These are phyloP conservation scores for Hyles euphorbiae DNA, from an alignment of 1,140 invertebrate genomes.

Conservation along the genomic window DNA sequence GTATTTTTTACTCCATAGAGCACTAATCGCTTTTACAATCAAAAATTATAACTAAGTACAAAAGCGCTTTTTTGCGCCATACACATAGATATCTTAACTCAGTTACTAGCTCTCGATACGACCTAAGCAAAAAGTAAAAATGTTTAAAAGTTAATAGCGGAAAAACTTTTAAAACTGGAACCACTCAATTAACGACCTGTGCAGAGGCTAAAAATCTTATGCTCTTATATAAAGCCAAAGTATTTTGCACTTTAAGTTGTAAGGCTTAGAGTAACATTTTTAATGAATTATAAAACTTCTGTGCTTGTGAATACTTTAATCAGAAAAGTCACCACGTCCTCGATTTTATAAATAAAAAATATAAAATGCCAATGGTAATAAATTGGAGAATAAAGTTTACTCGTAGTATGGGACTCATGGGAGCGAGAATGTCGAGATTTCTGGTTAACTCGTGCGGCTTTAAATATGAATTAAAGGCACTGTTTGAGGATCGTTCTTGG, in stretches of 20 bases:
- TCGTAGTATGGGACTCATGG: no score
- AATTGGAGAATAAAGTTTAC: slow-evolving; percentile 3
- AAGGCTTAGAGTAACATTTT: background rate
- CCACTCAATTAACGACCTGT: slow-evolving; percentile 15
- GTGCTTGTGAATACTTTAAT: slow-evolving; percentile 1
- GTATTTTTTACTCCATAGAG: no score
- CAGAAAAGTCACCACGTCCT: background rate
- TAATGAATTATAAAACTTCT: background rate
- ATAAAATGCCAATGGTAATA: slow-evolving; percentile 7
- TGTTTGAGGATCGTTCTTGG: no score
- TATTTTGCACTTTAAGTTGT: background rate
- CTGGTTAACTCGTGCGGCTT: no score
- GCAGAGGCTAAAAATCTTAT: background rate
- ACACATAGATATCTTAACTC: no score
- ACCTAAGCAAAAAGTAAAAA: slow-evolving; percentile 12
- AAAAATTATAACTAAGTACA: no score
- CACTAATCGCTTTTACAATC: no score
- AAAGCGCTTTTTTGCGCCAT: background rate
- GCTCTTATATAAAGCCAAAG: background rate
- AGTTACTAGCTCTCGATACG: no score
- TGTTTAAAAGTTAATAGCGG: slow-evolving; percentile 19
- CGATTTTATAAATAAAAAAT: slow-evolving; percentile 10
- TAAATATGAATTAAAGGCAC: no score
- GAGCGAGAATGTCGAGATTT: no score
- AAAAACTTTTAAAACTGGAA: slow-evolving; percentile 20